A percentile compares a stretch with the other conserved stretches of the same genome.
Evolutionary conservation across 2,888 invertebrate species (phyloP).

Genomic region (Eulithis prunata): DNA sequence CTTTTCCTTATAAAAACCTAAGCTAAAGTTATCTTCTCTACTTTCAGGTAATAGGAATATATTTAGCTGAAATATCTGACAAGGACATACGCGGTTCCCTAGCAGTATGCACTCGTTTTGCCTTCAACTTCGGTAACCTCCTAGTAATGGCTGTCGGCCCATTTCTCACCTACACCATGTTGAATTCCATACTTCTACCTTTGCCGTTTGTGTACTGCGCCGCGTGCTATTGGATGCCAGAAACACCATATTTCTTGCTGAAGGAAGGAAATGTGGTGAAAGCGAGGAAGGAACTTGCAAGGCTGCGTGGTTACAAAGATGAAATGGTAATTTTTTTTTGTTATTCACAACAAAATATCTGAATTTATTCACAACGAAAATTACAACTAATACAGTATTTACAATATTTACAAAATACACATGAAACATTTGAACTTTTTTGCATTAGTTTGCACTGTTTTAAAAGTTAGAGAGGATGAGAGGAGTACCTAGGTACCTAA

Average conservation of each 20-base stretch:
- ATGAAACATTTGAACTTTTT: too few species aligned
- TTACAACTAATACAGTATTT: too few species aligned
- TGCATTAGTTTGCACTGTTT: too few species aligned
- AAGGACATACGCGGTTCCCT: constrained; percentile 73
- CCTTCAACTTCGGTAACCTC: constrained; percentile 70
- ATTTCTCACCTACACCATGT: constrained; percentile 62
- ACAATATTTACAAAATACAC: too few species aligned
- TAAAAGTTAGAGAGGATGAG: too few species aligned
- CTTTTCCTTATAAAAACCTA: neutral
- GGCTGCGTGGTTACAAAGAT: constrained; percentile 65
- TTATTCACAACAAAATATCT: too few species aligned
- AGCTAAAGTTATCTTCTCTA: neutral
- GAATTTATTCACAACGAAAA: too few species aligned
- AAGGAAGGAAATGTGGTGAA: constrained; percentile 72
- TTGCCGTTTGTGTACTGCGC: constrained; percentile 75
- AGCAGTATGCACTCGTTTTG: constrained; percentile 60
- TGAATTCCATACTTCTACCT: constrained; percentile 71
- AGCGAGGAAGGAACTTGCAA: constrained; percentile 70
- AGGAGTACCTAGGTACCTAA: too few species aligned
- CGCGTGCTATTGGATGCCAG: constrained; percentile 83
- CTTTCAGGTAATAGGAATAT: constrained; percentile 74
- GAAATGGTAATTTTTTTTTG: constrained; percentile 32
- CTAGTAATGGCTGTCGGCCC: constrained; percentile 71
- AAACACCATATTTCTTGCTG: constrained; percentile 84
- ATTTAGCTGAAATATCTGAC: constrained; percentile 76